Evolutionary conservation across 2,888 invertebrate genomes (phyloP), one percentile per base, ranked within the genome.

Genomic region (Trichopria drosophilae): DNA sequence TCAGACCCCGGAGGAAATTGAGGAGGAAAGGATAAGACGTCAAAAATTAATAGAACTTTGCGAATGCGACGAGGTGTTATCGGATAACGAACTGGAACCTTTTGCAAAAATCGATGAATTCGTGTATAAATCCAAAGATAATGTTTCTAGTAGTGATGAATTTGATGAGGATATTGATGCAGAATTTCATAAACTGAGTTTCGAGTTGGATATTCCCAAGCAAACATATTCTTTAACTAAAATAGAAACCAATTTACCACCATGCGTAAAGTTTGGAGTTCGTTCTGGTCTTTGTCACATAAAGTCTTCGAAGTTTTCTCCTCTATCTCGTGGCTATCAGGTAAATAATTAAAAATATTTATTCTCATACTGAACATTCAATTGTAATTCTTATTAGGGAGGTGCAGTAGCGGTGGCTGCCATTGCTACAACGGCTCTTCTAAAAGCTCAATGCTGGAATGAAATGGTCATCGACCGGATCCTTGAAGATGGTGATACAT

Each of bases 251-350:
- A 60, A 65, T 7, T 54, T 73, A 32, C 67, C 69, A 12, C 9
- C 55, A 13, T 67, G 66, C 28, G 48, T 68, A 0, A 66, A 68
- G 41, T 73, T 67, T 16, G 66, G 66, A 3, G 53, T 71, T 7
- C 66, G 68, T 3, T 67, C 72, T 1, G 74, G 75, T 1, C 32
- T 59, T 10, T 64, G 63, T n/a, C 69, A 74, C 23, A 55, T 67
- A 15, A 60, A 64, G 12, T 63, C 68, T 67, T 41, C 49, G 1
- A 61, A 62, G 40, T 68, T 74, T 53, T 68, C 73, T n/a, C 69
- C 71, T 3, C 50, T 74, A 19, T 71, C 74, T n/a, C 63, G 73
- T 45, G 72, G 73, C n/a, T 63, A 66, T 53, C 73, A 73, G 63
- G 74, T 73, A 60, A 53, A 23, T 37, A 34, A n/a, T 12, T 34